Evolutionary conservation across 2,113 vertebrate species (phyloP).

Genomic region (Stictonetta naevosa): DNA sequence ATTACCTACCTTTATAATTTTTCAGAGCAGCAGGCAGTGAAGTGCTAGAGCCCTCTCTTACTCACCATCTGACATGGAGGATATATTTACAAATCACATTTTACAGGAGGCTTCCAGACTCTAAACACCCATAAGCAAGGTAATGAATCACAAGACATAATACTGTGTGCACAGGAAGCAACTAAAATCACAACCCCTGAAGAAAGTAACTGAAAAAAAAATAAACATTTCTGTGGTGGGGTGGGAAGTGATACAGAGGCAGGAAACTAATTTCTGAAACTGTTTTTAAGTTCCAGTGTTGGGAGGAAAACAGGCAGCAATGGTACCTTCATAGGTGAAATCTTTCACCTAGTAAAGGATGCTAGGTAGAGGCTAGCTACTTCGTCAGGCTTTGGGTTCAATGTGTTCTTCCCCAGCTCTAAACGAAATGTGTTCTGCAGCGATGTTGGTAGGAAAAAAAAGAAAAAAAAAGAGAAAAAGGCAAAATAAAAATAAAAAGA

Average conservation of each 20-base stretch:
- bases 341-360: background rate
- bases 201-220: conserved; percentile 18
- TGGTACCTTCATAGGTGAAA: background rate
- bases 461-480: background rate
- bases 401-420: background rate
- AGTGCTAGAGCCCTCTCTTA: background rate
- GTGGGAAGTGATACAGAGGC: background rate
- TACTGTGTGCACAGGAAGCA: background rate
- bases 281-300: background rate
- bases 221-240: background rate
- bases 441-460: background rate
- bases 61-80: background rate
- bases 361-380: background rate
- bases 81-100: conserved; percentile 19
- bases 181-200: background rate
- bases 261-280: conserved; percentile 11
- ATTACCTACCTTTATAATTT: background rate
- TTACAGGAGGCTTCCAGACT: conserved; percentile 6
- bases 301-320: background rate
- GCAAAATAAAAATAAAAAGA: background rate
- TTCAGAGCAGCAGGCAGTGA: background rate
- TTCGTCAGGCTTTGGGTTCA: background rate
- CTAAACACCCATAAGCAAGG: conserved; percentile 8
- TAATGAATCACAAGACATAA: conserved; percentile 40
- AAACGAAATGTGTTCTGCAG: background rate